Base-by-base conservation (phyloP, 2,113 vertebrate genomes). In the Formicarius rufipectus region DNA sequence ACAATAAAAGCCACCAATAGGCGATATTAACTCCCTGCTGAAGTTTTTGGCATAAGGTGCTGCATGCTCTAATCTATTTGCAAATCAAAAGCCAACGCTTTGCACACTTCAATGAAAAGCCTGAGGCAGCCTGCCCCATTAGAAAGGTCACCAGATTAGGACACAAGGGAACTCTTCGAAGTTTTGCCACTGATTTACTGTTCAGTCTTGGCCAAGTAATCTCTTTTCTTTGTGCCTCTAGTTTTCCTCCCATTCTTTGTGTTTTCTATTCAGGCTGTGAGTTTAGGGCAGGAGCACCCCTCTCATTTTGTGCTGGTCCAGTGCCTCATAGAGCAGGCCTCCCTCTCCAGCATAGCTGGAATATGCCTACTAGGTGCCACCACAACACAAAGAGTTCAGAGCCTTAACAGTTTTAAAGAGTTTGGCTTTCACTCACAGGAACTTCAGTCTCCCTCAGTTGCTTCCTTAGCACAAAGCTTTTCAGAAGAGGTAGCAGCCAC, bases 71-170 rank as follows among this genome's bases (percentile, higher is more conserved):
- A 97, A 95, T 89, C 90, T 96, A 92, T 95, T 97, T 93, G 96
- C 93, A 93, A 96, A 95, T 95, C 88, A 93, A 95, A 96, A 94
- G 92, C 93, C 95, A 96, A 58, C 2, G 18, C 85, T 96, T 94
- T 95, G 90, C 90, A 95, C 93, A 97, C 93, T 96, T 74, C 95
- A 96, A 64, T 93, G 88, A 90, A 97, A 96, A 96, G 95, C 95
- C 95, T 94, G 92, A 97, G 95, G 95, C 95, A 95, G 88, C 83
- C 60, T 96, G 93, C 94, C 92, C 92, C 86, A 82, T 90, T 91
- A 83, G 90, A 97, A 90, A 94, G 91, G 94, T 95, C 95, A 93
- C 78, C 78, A 94, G 95, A 94, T 95, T 96, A 94, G 84, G 89
- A 86, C 95, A 93, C 92, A 62, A 66, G 94, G 84, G 90, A 92